These are phyloP conservation scores for Tanytarsus gracilentus DNA, from an alignment of 2,888 invertebrate species.

Conservation along the genomic window DNA sequence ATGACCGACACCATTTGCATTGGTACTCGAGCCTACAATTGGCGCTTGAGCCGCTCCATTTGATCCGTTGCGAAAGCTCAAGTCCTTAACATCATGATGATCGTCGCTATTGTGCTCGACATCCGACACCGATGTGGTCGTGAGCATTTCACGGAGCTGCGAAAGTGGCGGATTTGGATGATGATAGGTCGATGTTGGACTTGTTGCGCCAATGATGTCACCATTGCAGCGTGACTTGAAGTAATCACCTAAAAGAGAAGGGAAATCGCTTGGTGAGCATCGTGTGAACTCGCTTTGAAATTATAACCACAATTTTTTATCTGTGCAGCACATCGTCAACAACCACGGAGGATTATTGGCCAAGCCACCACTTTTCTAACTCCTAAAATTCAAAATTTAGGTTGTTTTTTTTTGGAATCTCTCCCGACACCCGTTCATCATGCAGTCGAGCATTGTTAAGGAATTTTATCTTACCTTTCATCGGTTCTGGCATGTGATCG, in stretches of 20 bases:
- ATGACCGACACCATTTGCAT: slow-evolving; percentile 32
- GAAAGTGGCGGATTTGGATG: slow-evolving; percentile 40
- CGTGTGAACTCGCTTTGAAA: too few species aligned
- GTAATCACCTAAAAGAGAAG: slow-evolving; percentile 37
- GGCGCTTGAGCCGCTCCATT: slow-evolving; percentile 39
- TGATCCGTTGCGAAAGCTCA: slow-evolving; percentile 39
- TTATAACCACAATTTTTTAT: too few species aligned
- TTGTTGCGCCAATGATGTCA: slow-evolving; percentile 50
- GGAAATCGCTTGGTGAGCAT: background rate
- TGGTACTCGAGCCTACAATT: slow-evolving; percentile 41
- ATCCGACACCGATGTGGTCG: slow-evolving; percentile 41
- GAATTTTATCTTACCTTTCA: slow-evolving; percentile 45
- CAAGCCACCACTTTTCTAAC: background rate
- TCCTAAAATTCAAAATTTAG: slow-evolving; percentile 11
- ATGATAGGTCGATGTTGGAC: slow-evolving; percentile 41
- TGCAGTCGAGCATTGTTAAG: too few species aligned
- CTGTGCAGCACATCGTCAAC: too few species aligned
- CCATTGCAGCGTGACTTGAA: slow-evolving; percentile 41
- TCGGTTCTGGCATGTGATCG: slow-evolving; percentile 62
- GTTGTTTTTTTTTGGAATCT: background rate
- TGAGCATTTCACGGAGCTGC: slow-evolving; percentile 43
- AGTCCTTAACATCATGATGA: slow-evolving; percentile 43
- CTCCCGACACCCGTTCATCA: too few species aligned
- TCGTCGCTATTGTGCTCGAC: slow-evolving; percentile 39
- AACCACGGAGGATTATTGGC: too few species aligned